Base-by-base conservation (phyloP, 2,888 invertebrate genomes). In the Catonia carolina region DNA sequence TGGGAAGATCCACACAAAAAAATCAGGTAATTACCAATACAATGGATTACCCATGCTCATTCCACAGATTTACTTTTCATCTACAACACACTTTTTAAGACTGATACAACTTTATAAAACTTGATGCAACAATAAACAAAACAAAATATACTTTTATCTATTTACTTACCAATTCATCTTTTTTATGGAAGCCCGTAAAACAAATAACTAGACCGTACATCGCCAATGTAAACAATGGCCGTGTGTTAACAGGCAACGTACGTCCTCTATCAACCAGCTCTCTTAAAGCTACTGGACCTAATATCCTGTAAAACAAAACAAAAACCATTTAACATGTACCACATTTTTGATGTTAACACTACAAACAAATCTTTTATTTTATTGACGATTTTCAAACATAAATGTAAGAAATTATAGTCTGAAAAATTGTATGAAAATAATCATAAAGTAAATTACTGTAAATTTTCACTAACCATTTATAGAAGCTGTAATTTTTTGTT, bases 121-220 rank as follows among this genome's bases (percentile, higher is more conserved):
- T n/a, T n/a, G n/a, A n/a, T n/a, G n/a, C n/a, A n/a, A n/a, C n/a
- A n/a, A n/a, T n/a, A n/a, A n/a, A n/a, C n/a, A n/a, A n/a, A n/a
- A n/a, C n/a, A n/a, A n/a, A n/a, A n/a, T n/a, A n/a, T n/a, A n/a
- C n/a, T n/a, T n/a, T n/a, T n/a, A n/a, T n/a, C n/a, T n/a, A n/a
- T n/a, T n/a, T 64, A 75, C 81, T 81, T 73, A 94, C 94, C 80
- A 95, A 77, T 76, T 92, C 89, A 73, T 89, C 88, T 72, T 89
- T 89, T 35, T 86, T 85, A 66, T 90, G 80, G 74, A 95, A 93
- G 59, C 94, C 94, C 59, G 93, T 92, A 75, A 95, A 93, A 74
- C 92, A 93, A 65, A 93, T 84, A 68, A 91, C 85, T 53, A 89
- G 83, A 62, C 90, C 89, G 67, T 83, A 81, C 93, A 96, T 94